Evolutionary conservation across 23 tunicate species (phyloP), one percentile per base, ranked within the genome.

Genomic region (Oikopleura albicans): DNA sequence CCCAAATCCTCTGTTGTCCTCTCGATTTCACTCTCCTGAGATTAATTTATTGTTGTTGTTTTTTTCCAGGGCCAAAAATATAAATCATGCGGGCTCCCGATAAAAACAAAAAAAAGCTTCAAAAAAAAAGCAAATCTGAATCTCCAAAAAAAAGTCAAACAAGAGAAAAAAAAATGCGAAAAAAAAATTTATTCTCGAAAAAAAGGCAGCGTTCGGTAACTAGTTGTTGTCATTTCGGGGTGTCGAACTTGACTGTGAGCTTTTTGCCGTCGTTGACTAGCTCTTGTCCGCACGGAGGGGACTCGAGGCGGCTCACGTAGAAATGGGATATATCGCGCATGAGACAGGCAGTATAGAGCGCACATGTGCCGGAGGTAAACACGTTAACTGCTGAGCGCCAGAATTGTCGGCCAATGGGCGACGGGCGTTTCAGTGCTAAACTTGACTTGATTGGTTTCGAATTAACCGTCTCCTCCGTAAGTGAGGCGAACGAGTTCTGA

Each of bases 201-300:
- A 49, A 49, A 8, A 22, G 63, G 63, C 22, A 12, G 12, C 63
- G 12, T 8, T 12, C 63, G 16, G 16, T 12, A 22, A 49, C 63
- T 49, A 71, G 79, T 71, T 71, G 79, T 71, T 71, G 27, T 71
- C 79, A 71, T 71, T 71, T 71, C 79, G 79, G 63, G 63, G 35
- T 71, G 79, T 71, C 79, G 79, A 71, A 71, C 79, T 71, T 71
- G 79, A 71, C 79, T 12, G 34, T 71, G 79, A 71, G 79, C 79
- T 71, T 4, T 34, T 71, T 71, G 33, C 36, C 79, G 79, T 29
- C 35, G 79, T 16, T 71, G 79, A 49, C 63, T 49, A 49, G 63
- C 63, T 49, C 12, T 22, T 49, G 63, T 49, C 63, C 63, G 63
- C 63, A 49, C 63, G 63, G 63, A 49, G 63, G 63, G 63, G 63